Percentiles rank a stretch among this genome's conserved stretches.
These are phyloP conservation scores for Physeter macrocephalus DNA, from an alignment of 2,113 vertebrate species.

Conservation along the genomic window DNA sequence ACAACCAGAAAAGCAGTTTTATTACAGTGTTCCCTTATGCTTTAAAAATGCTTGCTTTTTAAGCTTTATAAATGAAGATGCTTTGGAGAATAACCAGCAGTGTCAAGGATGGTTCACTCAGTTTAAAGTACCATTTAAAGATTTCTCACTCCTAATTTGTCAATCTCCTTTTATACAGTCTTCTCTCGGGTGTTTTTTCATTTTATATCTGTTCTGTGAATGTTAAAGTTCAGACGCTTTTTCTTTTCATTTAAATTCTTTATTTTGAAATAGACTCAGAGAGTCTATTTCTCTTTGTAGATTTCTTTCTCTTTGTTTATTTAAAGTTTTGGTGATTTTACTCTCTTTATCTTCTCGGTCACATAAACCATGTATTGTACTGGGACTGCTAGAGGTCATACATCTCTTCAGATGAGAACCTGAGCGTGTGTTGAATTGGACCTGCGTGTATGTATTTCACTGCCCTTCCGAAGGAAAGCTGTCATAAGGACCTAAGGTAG, in stretches of 20 bases:
- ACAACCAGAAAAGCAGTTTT: not conserved
- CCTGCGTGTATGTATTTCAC: fast-evolving
- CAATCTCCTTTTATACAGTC: fast-evolving
- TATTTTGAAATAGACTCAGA: not conserved
- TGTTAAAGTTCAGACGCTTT: too few relatives aligned
- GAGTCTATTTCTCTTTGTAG: not conserved
- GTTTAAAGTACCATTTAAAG: fast-evolving
- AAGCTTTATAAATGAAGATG: not conserved
- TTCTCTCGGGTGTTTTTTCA: not conserved
- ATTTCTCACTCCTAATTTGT: too few relatives aligned
- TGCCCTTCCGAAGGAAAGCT: not conserved
- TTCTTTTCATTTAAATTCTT: not conserved
- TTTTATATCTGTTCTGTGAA: not conserved
- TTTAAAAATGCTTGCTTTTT: not conserved
- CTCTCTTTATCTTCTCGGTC: not conserved
- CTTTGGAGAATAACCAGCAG: too few relatives aligned
- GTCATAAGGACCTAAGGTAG: fast-evolving
- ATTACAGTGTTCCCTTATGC: not conserved
- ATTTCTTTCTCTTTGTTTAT: too few relatives aligned
- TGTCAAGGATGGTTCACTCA: fast-evolving
- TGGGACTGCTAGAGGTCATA: fast-evolving
- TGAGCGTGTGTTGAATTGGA: not conserved
- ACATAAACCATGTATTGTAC: fast-evolving
- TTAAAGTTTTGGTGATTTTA: not conserved
- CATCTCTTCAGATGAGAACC: fast-evolving